Evolutionary conservation across 1,140 invertebrate genomes (phyloP).

Genomic region (Cydia fagiglandana): DNA sequence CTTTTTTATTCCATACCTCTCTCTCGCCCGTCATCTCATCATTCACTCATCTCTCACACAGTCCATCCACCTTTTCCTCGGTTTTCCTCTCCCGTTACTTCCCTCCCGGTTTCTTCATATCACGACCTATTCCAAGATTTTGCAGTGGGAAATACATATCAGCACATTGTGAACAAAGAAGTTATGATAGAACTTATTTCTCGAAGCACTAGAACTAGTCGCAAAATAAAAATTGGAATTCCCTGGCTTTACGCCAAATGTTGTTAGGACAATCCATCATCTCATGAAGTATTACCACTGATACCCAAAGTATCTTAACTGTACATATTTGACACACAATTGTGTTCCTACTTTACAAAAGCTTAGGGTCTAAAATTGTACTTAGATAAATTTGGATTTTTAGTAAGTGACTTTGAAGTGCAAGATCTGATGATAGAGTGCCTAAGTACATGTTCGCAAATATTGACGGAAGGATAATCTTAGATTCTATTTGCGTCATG

Average conservation of each 20-base stretch:
- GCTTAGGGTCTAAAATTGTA: neutral
- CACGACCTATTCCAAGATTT: too few relatives aligned
- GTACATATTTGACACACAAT: neutral
- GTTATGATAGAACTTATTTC: neutral
- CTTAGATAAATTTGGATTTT: neutral
- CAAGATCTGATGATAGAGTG: neutral
- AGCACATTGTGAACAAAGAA: too few relatives aligned
- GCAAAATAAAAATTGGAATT: neutral
- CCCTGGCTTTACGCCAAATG: neutral
- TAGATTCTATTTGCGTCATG: neutral
- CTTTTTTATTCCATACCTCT: too few relatives aligned
- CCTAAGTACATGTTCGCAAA: neutral
- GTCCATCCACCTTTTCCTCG: too few relatives aligned
- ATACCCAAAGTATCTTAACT: neutral
- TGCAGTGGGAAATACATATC: constrained; percentile 59
- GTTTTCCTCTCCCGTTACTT: too few relatives aligned
- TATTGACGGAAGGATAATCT: neutral
- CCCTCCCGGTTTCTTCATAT: too few relatives aligned
- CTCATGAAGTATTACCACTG: neutral
- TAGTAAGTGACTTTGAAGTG: neutral
- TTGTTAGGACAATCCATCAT: neutral
- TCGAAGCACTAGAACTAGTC: neutral
- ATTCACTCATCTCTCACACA: too few relatives aligned
- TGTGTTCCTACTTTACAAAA: neutral
- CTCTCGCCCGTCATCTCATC: too few relatives aligned